Evolutionary conservation across 1,140 invertebrate genomes (phyloP), one percentile per base, ranked within the genome.

Genomic region (Drosophila ficusphila): DNA sequence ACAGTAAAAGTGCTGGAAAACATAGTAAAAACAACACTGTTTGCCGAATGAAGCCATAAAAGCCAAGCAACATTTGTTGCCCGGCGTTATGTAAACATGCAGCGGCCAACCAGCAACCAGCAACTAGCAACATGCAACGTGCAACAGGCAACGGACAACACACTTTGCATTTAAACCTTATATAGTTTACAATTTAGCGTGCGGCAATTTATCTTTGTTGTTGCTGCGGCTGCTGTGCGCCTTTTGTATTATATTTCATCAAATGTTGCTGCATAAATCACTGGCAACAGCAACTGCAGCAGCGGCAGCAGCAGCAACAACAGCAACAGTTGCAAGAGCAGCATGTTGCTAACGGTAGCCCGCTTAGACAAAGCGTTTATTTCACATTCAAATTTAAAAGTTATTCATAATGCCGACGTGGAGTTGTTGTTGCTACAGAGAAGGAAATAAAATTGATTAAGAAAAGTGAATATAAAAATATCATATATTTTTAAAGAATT

Each of bases 231-330:
- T 79, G 79, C 67, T 62, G 73, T 68, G 74, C 60, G 56, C 77
- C 78, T 82, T 88, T 88, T 88, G 82, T 88, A 88, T 82, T 88
- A 88, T 88, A 88, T 88, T 88, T 88, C 82, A 88, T 88, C 82
- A 88, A 88, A 88, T 78, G 74, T 82, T 77, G 77, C 74, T 58
- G 82, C 82, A 88, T 88, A 88, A 88, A 88, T 88, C 82, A 88
- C 68, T 64, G 67, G 71, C 58, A 70, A 68, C 56, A 61, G 62
- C 77, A 57, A 27, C 47, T 6, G 23, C 57, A 31, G 29, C 47
- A 5, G 27, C 25, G 4, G 48, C 25, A 11, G 21, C 21, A 48
- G 57, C 16, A 29, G 31, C 54, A 49, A 53, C 18, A 41, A 56
- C n/a, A n/a, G n/a, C 39, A 42, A 23, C 39, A 42, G 19, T 48